Conservation (phyloP, 2,888 invertebrate genomes). For the Euproctis similis region DNA sequence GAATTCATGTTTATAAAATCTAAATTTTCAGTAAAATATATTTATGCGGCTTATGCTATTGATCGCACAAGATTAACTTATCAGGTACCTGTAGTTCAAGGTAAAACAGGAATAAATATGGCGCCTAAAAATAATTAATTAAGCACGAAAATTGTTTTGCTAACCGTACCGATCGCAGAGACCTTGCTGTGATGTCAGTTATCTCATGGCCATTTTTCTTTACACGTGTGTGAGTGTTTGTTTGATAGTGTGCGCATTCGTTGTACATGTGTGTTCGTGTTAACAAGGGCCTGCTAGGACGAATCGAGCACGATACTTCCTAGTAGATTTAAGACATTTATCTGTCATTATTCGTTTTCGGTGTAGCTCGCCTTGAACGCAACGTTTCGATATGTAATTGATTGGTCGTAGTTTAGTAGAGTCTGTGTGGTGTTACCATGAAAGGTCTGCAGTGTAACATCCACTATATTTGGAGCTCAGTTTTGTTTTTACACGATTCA, state of each 20-base stretch:
- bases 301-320: conserved; percentile 63
- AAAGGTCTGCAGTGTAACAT: conserved; percentile 14
- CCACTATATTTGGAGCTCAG: conserved; percentile 18
- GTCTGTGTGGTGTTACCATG: conserved; percentile 19
- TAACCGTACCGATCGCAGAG: conserved; percentile 43
- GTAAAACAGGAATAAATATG: no score
- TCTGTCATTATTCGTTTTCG: conserved; percentile 47
- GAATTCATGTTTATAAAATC: no score
- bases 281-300: conserved; percentile 59
- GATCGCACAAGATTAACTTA: no score
- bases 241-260: conserved; percentile 10
- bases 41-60: no score
- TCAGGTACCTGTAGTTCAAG: no score
- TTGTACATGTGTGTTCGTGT: conserved; percentile 25
- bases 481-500: conserved; percentile 12
- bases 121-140: conserved; percentile 2
- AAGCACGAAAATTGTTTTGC: conserved; percentile 28
- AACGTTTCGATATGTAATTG: conserved; percentile 27
- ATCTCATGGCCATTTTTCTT: conserved; percentile 61
- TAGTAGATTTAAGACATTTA: conserved; percentile 53
- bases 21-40: no score
- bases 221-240: conserved; percentile 22
- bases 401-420: conserved; percentile 12
- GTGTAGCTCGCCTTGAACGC: conserved; percentile 50
- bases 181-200: conserved; percentile 70